Conservation (phyloP, 2,113 vertebrate genomes). For the Ammodytes marinus region DNA sequence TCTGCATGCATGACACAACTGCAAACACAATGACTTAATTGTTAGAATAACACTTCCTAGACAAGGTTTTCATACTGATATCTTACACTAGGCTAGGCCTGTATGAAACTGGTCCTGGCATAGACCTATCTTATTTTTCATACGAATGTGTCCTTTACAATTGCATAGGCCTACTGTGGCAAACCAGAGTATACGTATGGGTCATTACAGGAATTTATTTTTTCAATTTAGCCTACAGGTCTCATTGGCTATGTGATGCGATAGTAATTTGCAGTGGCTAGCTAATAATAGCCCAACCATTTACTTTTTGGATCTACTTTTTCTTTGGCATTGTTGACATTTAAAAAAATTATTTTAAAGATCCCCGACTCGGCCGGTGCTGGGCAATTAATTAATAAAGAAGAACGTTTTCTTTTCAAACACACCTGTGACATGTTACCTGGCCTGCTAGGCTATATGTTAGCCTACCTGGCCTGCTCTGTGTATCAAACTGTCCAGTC, state of each 20-base stretch:
- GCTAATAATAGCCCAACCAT: neutral
- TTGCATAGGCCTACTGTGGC: too few relatives aligned
- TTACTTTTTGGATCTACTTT: neutral
- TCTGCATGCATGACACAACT: neutral
- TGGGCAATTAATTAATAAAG: neutral
- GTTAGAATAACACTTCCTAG: neutral
- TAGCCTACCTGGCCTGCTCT: neutral
- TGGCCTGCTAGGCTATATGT: neutral
- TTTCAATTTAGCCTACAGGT: neutral
- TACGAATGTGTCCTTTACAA: neutral
- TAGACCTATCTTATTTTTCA: neutral
- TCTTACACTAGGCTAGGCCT: neutral
- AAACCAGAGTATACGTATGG: neutral
- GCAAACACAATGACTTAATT: constrained; percentile 6
- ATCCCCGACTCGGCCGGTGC: too few relatives aligned
- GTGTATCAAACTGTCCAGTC: too few relatives aligned
- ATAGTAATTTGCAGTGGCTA: neutral
- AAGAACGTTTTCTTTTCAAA: neutral
- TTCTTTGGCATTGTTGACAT: neutral
- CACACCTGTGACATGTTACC: neutral
- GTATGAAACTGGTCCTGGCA: too few relatives aligned
- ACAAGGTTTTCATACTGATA: neutral
- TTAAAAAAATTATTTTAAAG: neutral
- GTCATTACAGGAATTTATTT: too few relatives aligned
- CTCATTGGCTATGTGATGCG: neutral